These are phyloP conservation scores for Ctenochaetus hawaiiensis DNA, from an alignment of 2,797 vertebrate genomes.

Conservation along the genomic window DNA sequence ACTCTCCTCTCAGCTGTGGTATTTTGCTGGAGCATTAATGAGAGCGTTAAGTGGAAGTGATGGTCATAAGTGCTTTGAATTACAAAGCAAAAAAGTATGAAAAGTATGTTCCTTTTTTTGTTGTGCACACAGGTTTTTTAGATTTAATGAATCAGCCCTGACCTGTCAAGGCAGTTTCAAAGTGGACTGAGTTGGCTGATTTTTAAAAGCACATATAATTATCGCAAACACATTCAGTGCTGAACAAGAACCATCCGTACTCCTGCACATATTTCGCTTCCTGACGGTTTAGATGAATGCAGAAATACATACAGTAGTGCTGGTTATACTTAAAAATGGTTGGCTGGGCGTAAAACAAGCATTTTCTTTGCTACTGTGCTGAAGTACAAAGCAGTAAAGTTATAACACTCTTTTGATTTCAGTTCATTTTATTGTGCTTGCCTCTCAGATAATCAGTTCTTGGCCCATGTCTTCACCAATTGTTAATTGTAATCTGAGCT, in stretches of 20 bases:
- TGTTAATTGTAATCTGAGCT: background rate
- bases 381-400: background rate
- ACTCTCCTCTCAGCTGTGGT: background rate
- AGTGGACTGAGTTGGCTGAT: constrained; percentile 15
- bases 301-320: background rate
- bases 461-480: background rate
- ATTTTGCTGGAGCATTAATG: constrained; percentile 43
- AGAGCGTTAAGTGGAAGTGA: constrained; percentile 1
- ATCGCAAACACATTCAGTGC: constrained; percentile 9
- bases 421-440: background rate
- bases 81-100: constrained; percentile 15
- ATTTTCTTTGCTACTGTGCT: background rate
- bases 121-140: background rate
- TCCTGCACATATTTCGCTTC: background rate
- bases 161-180: constrained; percentile 11
- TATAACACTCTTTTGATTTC: constrained; percentile 12
- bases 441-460: constrained; percentile 6
- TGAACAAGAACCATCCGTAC: background rate
- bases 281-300: background rate
- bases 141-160: constrained; percentile 10
- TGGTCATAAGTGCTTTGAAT: constrained; percentile 24
- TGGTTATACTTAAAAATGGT: background rate
- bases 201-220: constrained; percentile 28
- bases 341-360: no score
- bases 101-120: constrained; percentile 4